Evolutionary conservation across 2,888 invertebrate genomes (phyloP).

Genomic region (Spisula solida): DNA sequence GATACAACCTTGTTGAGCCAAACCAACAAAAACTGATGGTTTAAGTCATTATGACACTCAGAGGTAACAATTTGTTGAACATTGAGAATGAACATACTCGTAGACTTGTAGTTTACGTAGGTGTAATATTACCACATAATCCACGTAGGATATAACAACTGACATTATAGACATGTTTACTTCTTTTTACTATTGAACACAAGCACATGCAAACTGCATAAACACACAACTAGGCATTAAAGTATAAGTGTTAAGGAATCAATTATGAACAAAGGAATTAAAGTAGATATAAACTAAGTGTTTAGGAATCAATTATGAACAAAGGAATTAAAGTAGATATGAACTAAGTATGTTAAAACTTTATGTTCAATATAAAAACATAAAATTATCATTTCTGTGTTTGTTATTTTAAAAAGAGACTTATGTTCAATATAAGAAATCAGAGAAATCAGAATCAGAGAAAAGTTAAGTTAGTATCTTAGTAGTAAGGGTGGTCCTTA

Average conservation of each 20-base stretch:
- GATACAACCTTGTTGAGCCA: too few relatives aligned
- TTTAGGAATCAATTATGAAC: not conserved
- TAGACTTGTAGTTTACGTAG: not conserved
- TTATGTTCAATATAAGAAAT: not conserved
- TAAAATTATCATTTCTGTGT: too few relatives aligned
- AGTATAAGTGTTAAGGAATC: not conserved
- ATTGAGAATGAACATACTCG: too few relatives aligned
- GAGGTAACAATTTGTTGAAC: too few relatives aligned
- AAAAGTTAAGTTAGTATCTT: not conserved
- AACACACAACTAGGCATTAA: not conserved
- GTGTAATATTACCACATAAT: not conserved
- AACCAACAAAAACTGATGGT: too few relatives aligned
- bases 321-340: too few relatives aligned
- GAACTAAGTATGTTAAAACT: not conserved
- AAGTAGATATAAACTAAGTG: not conserved
- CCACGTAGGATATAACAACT: not conserved
- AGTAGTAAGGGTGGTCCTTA: not conserved
- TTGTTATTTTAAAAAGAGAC: too few relatives aligned
- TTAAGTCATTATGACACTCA: too few relatives aligned
- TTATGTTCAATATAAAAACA: not conserved
- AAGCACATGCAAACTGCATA: conserved; percentile 1
- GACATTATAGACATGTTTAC: not conserved
- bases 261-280: conserved; percentile 8
- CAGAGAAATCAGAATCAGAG: not conserved
- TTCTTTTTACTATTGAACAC: not conserved